phyloP scores from a whole-genome alignment of 2,888 invertebrate species.

The Harpagoxenus sublaevis region DNA sequence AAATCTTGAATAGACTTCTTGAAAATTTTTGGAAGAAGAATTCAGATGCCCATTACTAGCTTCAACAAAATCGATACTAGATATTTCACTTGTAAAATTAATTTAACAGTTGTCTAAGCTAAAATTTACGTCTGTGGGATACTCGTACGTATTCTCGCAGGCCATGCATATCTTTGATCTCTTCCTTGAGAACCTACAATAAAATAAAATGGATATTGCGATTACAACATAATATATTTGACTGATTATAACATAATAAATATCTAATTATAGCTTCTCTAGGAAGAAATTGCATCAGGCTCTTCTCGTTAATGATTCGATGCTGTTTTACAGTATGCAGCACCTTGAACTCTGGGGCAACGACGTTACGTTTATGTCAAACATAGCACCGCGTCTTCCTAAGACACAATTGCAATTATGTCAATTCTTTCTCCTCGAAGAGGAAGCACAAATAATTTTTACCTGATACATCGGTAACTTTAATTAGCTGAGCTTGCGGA shows the following conservation, averaged over 20 bases:
- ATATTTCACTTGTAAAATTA: conserved; percentile 5
- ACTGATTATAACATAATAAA: neutral
- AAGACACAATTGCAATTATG: conserved; percentile 58
- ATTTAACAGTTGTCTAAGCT: neutral
- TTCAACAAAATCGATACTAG: neutral
- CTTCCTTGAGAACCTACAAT: conserved; percentile 89
- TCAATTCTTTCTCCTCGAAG: neutral
- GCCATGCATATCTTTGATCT: conserved; percentile 95
- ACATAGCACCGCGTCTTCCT: conserved; percentile 95
- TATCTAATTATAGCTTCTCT: neutral
- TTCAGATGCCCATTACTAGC: neutral
- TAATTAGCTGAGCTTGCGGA: conserved; percentile 89
- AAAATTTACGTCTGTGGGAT: conserved; percentile 83
- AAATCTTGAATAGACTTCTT: neutral
- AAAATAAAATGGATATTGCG: neutral
- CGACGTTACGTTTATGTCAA: conserved; percentile 89
- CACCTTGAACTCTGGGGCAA: conserved; percentile 91
- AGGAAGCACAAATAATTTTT: conserved; percentile 59
- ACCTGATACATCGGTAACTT: conserved; percentile 91
- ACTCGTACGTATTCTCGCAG: conserved; percentile 91
- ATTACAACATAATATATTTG: neutral
- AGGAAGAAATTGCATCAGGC: neutral
- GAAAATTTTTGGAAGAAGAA: neutral
- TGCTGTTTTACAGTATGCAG: conserved; percentile 92
- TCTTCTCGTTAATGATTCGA: conserved; percentile 89